Evolutionary conservation across 2,113 vertebrate species (phyloP), one percentile per base, ranked within the genome.

Genomic region (Sander vitreus): DNA sequence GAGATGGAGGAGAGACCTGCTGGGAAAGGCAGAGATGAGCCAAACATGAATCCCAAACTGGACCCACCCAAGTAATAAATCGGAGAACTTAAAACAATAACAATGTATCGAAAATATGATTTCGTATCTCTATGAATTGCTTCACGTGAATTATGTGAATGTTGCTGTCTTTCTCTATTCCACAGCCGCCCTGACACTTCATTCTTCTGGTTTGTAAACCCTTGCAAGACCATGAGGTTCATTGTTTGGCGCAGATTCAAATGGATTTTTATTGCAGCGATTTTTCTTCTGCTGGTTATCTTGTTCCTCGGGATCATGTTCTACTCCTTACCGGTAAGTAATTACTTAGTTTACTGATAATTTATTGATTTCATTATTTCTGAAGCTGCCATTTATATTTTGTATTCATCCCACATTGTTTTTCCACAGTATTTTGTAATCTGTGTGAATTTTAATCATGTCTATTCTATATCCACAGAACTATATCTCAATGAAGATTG

Each of bases 181-280:
- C 68, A 80, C 94, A 99, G 98, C 70, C 98, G 98, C 30, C 98
- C 98, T 18, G 97, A 99, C 81, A 99, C 97, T 0, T 99, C 98
- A 4, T 99, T 99, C 96, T 96, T 99, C 83, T 99, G 98, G 98
- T 99, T 99, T 91, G 97, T 96, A 88, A 99, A 96, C 93, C 98
- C 98, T 1, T 99, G 97, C 92, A 99, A 99, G 93, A 99, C 98
- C 79, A 95, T 99, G 96, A 98, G 93, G 78, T 99, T 98, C 82
- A 99, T 99, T 4, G 94, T 99, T 78, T 99, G 98, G 98, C 96
- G 97, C 60, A 96, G 96, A 76, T 99, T 97, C 88, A 98, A 96
- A 87, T 99, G 97, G 96, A 72, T 98, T 83, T 97, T 99, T 88
- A 90, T 99, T 18, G 94, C 92, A n/a, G 78, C 95, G 7, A 68